phyloP scores from a whole-genome alignment of 2,888 invertebrate genomes.

The Nemoura dubitans region DNA sequence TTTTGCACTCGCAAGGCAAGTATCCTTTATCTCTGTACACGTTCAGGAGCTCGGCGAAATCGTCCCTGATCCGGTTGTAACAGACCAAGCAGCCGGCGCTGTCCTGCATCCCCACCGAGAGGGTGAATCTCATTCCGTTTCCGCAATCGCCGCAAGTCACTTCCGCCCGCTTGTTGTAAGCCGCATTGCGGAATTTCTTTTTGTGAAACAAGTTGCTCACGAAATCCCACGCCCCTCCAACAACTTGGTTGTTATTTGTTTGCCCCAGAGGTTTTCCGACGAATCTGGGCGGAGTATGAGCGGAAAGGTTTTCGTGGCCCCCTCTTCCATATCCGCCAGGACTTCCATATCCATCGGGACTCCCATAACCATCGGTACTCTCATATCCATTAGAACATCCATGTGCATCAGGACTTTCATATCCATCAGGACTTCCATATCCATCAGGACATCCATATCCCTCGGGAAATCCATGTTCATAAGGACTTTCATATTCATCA shows the following conservation, averaged over 20 bases:
- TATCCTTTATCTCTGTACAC: neutral
- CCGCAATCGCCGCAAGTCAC: neutral
- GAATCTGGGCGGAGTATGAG: neutral
- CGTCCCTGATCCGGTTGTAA: neutral
- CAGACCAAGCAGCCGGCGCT: neutral
- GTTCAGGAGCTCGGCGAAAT: neutral
- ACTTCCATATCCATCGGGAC: neutral
- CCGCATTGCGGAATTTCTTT: neutral
- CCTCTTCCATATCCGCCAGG: neutral
- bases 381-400: neutral
- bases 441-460: neutral
- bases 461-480: too few relatives aligned
- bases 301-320: too few relatives aligned
- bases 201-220: neutral
- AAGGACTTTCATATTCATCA: too few relatives aligned
- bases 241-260: neutral
- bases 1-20: neutral
- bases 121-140: neutral
- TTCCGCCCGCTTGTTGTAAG: neutral
- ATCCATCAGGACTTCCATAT: neutral
- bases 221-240: neutral
- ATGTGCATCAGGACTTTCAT: neutral
- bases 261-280: neutral
- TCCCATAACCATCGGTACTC: neutral
- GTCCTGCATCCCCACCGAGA: neutral